A percentile compares a stretch with the other conserved stretches of the same genome.
Evolutionary conservation across 30 jellyfish, hydroid and myxozoan genomes (phyloP).

Genomic region (Aurelia aurita): DNA sequence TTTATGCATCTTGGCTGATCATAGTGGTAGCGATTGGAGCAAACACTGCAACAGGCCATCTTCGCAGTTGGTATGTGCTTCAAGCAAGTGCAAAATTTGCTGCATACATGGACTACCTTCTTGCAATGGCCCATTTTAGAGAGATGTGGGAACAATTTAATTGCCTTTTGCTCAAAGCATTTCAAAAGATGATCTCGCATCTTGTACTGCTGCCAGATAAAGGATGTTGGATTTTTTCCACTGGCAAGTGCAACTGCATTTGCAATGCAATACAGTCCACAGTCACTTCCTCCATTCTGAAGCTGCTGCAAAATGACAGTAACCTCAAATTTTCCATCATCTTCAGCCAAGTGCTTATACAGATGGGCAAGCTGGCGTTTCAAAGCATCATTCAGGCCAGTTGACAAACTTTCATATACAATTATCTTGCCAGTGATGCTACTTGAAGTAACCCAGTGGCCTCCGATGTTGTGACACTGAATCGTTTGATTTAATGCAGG

Average conservation of each 20-base stretch:
- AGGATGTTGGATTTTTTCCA: conserved; percentile 17
- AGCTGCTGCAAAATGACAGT: conserved; percentile 35
- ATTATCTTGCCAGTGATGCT: conserved; percentile 6
- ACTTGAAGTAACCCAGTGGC: conserved; percentile 57
- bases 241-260: conserved; percentile 48
- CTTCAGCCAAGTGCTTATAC: conserved; percentile 33
- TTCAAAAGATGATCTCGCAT: conserved; percentile 36
- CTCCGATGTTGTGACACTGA: conserved; percentile 57
- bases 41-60: neutral
- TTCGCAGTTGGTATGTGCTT: conserved; percentile 15
- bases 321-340: conserved; percentile 24
- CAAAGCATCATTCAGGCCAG: conserved; percentile 30
- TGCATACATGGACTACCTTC: neutral
- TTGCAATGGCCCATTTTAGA: neutral
- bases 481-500: conserved; percentile 25
- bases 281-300: conserved; percentile 43
- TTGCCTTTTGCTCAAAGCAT: conserved; percentile 36
- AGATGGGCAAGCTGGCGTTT: conserved; percentile 37
- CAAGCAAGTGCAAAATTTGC: conserved; percentile 7
- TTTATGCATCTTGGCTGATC: conserved; percentile 30
- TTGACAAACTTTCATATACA: conserved; percentile 29
- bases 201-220: conserved; percentile 32
- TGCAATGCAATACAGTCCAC: conserved; percentile 55
- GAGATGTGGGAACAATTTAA: conserved; percentile 4
- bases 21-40: conserved; percentile 23